Evolutionary conservation across 2,797 vertebrate species (phyloP).

Genomic region (Podarcis siculus): DNA sequence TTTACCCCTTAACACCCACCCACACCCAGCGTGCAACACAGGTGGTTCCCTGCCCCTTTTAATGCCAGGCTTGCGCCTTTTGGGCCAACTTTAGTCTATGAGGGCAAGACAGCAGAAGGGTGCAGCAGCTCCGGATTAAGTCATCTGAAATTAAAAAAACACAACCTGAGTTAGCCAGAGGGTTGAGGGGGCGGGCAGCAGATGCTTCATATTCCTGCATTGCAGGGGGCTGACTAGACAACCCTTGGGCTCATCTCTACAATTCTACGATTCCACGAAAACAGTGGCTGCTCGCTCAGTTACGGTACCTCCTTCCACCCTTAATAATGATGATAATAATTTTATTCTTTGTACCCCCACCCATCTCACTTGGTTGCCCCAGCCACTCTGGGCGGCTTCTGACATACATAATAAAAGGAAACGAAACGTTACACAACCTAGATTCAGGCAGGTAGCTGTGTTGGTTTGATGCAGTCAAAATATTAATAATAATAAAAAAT

Average conservation of each 20-base stretch:
- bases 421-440: no score
- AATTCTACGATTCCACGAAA: background rate
- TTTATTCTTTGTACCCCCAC: no score
- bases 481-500: no score
- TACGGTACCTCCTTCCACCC: background rate
- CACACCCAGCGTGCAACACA: background rate
- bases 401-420: no score
- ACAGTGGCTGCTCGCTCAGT: background rate
- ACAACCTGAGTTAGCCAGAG: background rate
- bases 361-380: no score
- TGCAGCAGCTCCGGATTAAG: background rate
- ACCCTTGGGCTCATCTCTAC: no score
- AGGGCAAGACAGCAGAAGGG: background rate
- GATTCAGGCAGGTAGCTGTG: no score
- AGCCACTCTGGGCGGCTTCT: no score
- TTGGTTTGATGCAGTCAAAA: no score
- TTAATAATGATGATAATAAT: no score
- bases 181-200: no score
- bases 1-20: background rate
- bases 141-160: conserved; percentile 8
- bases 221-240: background rate
- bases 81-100: background rate
- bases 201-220: background rate
- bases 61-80: background rate
- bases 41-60: no score